Conservation (phyloP, 2,888 invertebrate species). For the Psococerastis gibbosa region DNA sequence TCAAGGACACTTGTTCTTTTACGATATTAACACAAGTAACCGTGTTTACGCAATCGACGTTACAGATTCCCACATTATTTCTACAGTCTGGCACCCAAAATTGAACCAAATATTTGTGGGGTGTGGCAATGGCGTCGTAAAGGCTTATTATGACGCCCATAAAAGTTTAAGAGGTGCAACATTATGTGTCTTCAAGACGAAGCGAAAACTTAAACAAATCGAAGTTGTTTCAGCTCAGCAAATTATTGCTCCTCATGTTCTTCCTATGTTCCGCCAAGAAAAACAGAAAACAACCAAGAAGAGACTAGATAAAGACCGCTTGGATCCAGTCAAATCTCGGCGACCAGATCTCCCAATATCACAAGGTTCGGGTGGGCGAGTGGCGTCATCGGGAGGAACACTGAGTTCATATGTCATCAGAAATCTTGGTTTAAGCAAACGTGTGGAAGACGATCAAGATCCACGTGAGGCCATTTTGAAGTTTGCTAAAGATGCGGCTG, state of each 20-base stretch:
- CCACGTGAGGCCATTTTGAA: conserved; percentile 88
- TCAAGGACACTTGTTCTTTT: conserved; percentile 56
- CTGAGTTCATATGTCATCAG: conserved; percentile 91
- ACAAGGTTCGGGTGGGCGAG: conserved; percentile 58
- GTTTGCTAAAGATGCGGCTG: conserved; percentile 85
- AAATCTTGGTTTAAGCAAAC: conserved; percentile 81
- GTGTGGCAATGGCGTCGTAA: conserved; percentile 75
- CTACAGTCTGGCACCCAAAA: conserved; percentile 89
- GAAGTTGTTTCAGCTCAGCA: conserved; percentile 81
- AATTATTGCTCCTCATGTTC: conserved; percentile 88
- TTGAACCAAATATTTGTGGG: conserved; percentile 92
- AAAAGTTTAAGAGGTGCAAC: conserved; percentile 80
- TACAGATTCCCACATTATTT: conserved; percentile 64
- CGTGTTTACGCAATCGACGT: conserved; percentile 55
- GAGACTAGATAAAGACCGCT: conserved; percentile 74
- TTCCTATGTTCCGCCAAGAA: conserved; percentile 88
- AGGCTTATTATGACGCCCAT: conserved; percentile 78
- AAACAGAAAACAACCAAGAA: conserved; percentile 74
- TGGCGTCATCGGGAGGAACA: conserved; percentile 88
- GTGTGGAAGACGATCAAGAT: conserved; percentile 77
- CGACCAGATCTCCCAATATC: conserved; percentile 64
- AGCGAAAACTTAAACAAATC: conserved; percentile 57
- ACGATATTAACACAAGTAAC: conserved; percentile 56
- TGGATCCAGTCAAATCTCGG: conserved; percentile 67
- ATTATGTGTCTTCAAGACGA: conserved; percentile 65